These are phyloP conservation scores for Netta rufina DNA, from an alignment of 2,797 vertebrate species.

Conservation along the genomic window DNA sequence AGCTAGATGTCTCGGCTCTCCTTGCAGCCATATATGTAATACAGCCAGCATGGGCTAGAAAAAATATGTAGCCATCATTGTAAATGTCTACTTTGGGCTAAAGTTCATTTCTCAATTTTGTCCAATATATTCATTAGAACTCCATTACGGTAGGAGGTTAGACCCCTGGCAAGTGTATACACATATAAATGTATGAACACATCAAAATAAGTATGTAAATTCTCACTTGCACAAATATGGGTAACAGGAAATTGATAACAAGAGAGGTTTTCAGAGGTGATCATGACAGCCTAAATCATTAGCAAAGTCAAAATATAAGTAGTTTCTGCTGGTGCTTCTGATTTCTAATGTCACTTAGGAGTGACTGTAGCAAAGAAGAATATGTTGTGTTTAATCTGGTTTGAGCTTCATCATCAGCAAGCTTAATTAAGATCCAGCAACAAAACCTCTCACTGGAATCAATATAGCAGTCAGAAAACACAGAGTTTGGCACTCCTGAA, in stretches of 20 bases:
- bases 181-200: neutral
- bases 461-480: constrained; percentile 18
- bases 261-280: neutral
- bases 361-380: neutral
- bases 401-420: neutral
- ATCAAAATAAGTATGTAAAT: neutral
- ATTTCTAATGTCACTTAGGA: neutral
- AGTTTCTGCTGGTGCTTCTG: neutral
- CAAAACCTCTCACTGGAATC: constrained; percentile 23
- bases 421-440: constrained; percentile 29
- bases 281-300: neutral
- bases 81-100: neutral
- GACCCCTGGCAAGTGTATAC: neutral
- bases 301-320: neutral
- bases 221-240: neutral
- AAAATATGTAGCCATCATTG: neutral
- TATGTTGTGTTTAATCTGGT: constrained; percentile 4
- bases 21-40: neutral
- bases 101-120: neutral
- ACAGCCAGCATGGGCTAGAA: neutral
- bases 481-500: constrained; percentile 3
- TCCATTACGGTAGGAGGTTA: neutral
- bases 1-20: neutral
- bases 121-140: neutral
- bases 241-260: neutral